Conservation (phyloP, 2,888 invertebrate genomes). For the Drosophila gaucha region DNA sequence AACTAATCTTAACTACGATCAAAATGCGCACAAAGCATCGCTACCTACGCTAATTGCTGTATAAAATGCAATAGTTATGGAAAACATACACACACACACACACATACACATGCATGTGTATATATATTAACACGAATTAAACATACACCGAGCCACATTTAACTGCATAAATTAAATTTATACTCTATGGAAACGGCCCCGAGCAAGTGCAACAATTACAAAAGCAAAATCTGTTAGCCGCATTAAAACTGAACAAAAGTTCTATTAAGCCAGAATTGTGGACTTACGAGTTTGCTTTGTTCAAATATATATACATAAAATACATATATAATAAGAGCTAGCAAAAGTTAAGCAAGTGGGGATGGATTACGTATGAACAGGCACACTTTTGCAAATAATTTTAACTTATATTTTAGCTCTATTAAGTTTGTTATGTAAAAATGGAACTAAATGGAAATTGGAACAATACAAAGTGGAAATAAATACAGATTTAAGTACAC, state of each 20-base stretch:
- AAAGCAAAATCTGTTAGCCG: slow-evolving; percentile 42
- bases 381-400: not conserved
- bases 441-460: not conserved
- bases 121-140: slow-evolving; percentile 19
- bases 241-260: slow-evolving; percentile 39
- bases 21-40: slow-evolving; percentile 44
- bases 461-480: not conserved
- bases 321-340: slow-evolving; percentile 3
- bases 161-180: slow-evolving; percentile 51
- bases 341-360: not conserved
- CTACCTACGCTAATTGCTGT: slow-evolving; percentile 58
- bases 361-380: not conserved
- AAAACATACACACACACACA: slow-evolving; percentile 7
- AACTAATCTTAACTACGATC: slow-evolving; percentile 54
- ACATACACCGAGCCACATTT: slow-evolving; percentile 23
- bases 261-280: slow-evolving; percentile 32
- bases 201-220: slow-evolving; percentile 51
- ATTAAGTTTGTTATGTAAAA: not conserved
- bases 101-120: slow-evolving; percentile 8
- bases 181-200: slow-evolving; percentile 48
- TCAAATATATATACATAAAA: not conserved
- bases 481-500: not conserved
- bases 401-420: not conserved
- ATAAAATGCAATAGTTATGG: slow-evolving; percentile 58
- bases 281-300: slow-evolving; percentile 18